Percentiles rank a stretch among this genome's conserved stretches.
Evolutionary conservation across 2,888 invertebrate genomes (phyloP).

Genomic region (Proisotoma minuta): DNA sequence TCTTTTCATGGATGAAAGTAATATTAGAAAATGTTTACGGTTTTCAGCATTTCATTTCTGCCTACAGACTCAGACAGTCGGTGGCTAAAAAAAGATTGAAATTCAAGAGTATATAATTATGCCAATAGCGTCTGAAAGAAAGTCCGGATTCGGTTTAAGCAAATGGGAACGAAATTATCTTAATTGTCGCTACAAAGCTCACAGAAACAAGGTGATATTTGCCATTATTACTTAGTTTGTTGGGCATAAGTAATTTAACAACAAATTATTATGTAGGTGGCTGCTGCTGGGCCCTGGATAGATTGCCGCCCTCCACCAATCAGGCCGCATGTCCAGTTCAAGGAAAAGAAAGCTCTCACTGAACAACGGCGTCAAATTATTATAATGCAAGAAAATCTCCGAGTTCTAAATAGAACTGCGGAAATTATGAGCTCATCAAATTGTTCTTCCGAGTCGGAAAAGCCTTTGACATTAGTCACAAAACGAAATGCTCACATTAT

Average conservation of each 20-base stretch:
- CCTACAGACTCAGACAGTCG: too few species aligned
- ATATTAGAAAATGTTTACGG: too few species aligned
- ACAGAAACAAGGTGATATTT: conserved; percentile 39
- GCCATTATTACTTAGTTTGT: neutral
- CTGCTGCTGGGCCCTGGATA: conserved; percentile 42
- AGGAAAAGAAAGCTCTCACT: conserved; percentile 40
- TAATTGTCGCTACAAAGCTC: conserved; percentile 40
- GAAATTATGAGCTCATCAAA: conserved; percentile 32
- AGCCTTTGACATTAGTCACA: conserved; percentile 32
- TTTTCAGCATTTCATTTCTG: too few species aligned
- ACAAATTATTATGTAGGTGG: conserved; percentile 32
- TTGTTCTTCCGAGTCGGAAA: too few species aligned
- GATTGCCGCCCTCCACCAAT: conserved; percentile 39
- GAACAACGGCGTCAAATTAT: conserved; percentile 40
- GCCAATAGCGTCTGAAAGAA: conserved; percentile 43
- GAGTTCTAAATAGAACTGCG: conserved; percentile 41
- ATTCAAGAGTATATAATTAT: too few species aligned
- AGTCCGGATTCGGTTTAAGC: conserved; percentile 34
- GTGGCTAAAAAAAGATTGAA: too few species aligned
- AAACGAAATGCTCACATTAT: conserved; percentile 39
- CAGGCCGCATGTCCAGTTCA: conserved; percentile 41
- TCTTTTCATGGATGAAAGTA: too few species aligned
- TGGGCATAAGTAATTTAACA: neutral
- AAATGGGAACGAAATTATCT: conserved; percentile 46
- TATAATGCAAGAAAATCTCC: conserved; percentile 44